Conservation (phyloP, 2,888 invertebrate species). For the Boloria euphrosyne region DNA sequence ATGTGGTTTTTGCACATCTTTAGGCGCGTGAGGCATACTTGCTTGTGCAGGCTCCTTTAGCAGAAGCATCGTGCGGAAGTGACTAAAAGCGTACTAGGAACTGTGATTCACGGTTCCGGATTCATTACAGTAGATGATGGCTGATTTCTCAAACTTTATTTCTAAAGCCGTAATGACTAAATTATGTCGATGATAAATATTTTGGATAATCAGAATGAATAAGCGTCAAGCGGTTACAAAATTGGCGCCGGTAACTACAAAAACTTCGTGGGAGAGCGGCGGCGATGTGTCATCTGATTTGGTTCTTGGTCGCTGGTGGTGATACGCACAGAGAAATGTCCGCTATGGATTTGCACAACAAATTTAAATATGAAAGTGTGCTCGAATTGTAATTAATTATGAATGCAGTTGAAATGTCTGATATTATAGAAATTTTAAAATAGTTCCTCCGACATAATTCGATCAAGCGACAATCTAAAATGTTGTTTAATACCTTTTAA, state of each 20-base stretch:
- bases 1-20: neutral
- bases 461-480: too few relatives aligned
- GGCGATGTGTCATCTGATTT: slow-evolving; percentile 38
- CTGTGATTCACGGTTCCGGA: slow-evolving; percentile 70
- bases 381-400: too few relatives aligned
- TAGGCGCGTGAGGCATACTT: neutral
- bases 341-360: neutral
- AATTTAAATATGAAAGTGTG: too few relatives aligned
- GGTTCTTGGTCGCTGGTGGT: neutral
- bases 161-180: neutral
- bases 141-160: slow-evolving; percentile 29
- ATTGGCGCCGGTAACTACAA: slow-evolving; percentile 38
- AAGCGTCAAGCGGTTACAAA: slow-evolving; percentile 12
- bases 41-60: slow-evolving; percentile 24
- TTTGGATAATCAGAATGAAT: slow-evolving; percentile 15
- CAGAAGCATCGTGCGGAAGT: slow-evolving; percentile 56
- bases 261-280: slow-evolving; percentile 44
- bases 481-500: too few relatives aligned
- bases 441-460: too few relatives aligned
- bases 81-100: slow-evolving; percentile 73
- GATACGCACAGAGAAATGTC: slow-evolving; percentile 4
- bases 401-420: too few relatives aligned
- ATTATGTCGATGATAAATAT: slow-evolving; percentile 3
- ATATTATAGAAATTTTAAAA: too few relatives aligned
- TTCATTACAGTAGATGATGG: slow-evolving; percentile 50